phyloP scores from a whole-genome alignment of 2,113 vertebrate species.

The Oreochromis aureus region DNA sequence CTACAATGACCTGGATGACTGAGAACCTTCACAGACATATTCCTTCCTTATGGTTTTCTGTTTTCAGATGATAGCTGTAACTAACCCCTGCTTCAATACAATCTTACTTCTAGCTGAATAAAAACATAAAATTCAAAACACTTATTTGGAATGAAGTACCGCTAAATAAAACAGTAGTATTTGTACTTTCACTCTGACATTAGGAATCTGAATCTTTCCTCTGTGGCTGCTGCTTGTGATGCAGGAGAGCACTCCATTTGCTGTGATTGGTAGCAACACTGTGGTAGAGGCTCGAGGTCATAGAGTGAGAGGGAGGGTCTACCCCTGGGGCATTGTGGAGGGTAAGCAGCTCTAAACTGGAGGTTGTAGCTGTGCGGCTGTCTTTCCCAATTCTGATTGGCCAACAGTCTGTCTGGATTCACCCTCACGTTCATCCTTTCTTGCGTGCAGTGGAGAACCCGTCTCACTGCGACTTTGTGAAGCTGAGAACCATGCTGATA shows the following conservation, averaged over 20 bases:
- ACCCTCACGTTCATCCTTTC: background rate
- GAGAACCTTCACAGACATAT: background rate
- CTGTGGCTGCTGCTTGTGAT: background rate
- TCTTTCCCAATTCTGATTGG: background rate
- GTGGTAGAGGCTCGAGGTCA: constrained; percentile 66
- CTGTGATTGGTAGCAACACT: constrained; percentile 69
- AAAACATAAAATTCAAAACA: background rate
- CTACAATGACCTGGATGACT: too few relatives aligned
- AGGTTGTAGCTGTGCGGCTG: background rate
- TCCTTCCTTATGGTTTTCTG: background rate
- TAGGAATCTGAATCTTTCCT: background rate
- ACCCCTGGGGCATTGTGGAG: constrained; percentile 72
- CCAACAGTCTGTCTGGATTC: background rate
- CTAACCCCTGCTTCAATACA: background rate
- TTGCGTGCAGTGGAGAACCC: constrained; percentile 62
- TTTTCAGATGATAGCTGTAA: background rate
- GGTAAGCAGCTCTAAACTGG: constrained; percentile 29
- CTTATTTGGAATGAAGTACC: background rate
- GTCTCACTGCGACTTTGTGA: constrained; percentile 70
- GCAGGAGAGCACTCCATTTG: constrained; percentile 68
- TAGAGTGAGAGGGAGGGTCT: constrained; percentile 64
- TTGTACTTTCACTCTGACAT: background rate
- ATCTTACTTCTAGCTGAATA: background rate
- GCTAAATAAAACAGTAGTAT: background rate
- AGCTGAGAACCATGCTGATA: constrained; percentile 68